Percentiles rank a stretch among this genome's conserved stretches.
Evolutionary conservation across 2,888 invertebrate species (phyloP).

Genomic region (Cyaniris semiargus): DNA sequence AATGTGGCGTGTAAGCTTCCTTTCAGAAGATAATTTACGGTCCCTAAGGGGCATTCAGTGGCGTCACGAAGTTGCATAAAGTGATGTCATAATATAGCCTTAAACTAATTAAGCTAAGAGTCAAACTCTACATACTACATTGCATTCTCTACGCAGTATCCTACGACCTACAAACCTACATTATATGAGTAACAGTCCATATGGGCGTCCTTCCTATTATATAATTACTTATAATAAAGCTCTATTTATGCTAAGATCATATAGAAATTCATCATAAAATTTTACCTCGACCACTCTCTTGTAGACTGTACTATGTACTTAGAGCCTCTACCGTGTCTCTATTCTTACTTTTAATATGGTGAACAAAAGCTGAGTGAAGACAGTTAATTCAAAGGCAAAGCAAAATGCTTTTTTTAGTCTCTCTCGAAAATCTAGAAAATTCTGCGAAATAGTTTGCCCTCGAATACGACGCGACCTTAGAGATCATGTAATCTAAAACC

Average conservation of each 20-base stretch:
- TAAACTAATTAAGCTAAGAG: no score
- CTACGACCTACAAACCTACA: constrained; percentile 7
- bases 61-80: no score
- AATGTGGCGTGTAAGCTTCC: no score
- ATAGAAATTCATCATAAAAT: background rate
- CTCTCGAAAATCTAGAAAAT: background rate
- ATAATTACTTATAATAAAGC: background rate
- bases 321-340: no score
- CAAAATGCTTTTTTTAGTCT: background rate
- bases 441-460: background rate
- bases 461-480: background rate
- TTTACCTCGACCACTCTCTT: background rate
- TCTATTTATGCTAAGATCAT: background rate
- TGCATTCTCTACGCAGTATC: constrained; percentile 4
- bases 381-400: no score
- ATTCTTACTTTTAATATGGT: no score
- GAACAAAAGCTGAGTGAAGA: no score
- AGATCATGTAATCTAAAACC: constrained; percentile 3
- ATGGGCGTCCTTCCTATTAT: background rate
- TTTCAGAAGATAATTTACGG: no score
- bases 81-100: no score
- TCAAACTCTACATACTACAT: no score
- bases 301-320: no score
- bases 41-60: no score
- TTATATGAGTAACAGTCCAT: background rate